A percentile compares a stretch with the other conserved stretches of the same genome.
Evolutionary conservation across 2,797 vertebrate species (phyloP).

Genomic region (Manis pentadactyla): DNA sequence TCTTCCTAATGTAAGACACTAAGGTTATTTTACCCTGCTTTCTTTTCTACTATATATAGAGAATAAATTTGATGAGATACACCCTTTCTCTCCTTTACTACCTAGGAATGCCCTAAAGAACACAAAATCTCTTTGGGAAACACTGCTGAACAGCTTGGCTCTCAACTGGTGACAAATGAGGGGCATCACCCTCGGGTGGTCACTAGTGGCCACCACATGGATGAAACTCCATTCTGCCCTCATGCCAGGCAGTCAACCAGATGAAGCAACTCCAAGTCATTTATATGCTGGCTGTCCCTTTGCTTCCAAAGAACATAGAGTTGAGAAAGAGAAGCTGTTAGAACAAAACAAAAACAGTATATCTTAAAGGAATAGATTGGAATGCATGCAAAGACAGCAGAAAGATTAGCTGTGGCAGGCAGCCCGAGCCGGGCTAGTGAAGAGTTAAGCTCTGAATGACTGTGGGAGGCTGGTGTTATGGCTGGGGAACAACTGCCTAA

Average conservation of each 20-base stretch:
- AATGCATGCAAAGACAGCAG: neutral
- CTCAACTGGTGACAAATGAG: neutral
- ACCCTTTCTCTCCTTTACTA: neutral
- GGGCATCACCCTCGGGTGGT: neutral
- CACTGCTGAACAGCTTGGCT: neutral
- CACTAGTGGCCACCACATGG: neutral
- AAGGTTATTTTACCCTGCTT: neutral
- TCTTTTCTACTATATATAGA: neutral
- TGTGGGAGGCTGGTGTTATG: conserved; percentile 55
- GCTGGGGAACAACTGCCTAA: conserved; percentile 63
- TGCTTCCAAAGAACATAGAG: neutral
- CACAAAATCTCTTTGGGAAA: neutral
- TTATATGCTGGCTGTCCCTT: neutral
- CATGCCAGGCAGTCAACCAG: neutral
- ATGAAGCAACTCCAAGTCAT: neutral
- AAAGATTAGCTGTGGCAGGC: conserved; percentile 6
- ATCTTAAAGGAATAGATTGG: neutral
- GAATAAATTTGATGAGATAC: neutral
- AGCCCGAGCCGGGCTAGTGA: neutral
- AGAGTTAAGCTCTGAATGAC: conserved; percentile 68
- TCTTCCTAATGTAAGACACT: neutral
- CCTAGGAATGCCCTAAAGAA: neutral
- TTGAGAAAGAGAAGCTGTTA: neutral
- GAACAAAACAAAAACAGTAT: neutral
- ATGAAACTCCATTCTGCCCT: neutral